Evolutionary conservation across 2,797 vertebrate genomes (phyloP).

Genomic region (Streptopelia turtur): DNA sequence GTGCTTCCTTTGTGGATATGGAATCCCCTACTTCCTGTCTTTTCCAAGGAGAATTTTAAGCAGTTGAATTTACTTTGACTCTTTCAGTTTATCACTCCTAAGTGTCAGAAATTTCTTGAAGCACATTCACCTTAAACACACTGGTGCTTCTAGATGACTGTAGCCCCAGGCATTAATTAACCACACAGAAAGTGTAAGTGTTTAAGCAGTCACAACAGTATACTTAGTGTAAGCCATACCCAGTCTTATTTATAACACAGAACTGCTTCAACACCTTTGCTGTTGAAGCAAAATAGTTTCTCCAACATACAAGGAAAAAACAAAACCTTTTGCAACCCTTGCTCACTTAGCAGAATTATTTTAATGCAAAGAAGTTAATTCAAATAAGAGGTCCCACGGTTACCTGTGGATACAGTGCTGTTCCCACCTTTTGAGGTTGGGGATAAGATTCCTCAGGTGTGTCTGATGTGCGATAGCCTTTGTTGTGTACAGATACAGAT

Average conservation of each 20-base stretch:
- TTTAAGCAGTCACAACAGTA: background rate
- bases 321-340: background rate
- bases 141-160: background rate
- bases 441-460: accelerated
- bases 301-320: background rate
- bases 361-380: background rate
- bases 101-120: background rate
- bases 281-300: background rate
- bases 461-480: accelerated
- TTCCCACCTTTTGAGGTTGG: background rate
- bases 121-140: background rate
- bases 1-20: background rate
- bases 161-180: background rate
- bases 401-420: background rate
- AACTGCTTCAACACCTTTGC: background rate
- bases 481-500: background rate
- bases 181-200: background rate
- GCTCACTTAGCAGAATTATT: background rate
- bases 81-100: background rate
- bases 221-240: background rate
- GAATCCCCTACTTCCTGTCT: background rate
- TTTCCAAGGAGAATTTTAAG: background rate
- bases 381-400: background rate
- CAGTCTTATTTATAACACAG: background rate
- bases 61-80: background rate